These are phyloP conservation scores for Cantharis nigra DNA, from an alignment of 2,888 invertebrate genomes.

Conservation along the genomic window DNA sequence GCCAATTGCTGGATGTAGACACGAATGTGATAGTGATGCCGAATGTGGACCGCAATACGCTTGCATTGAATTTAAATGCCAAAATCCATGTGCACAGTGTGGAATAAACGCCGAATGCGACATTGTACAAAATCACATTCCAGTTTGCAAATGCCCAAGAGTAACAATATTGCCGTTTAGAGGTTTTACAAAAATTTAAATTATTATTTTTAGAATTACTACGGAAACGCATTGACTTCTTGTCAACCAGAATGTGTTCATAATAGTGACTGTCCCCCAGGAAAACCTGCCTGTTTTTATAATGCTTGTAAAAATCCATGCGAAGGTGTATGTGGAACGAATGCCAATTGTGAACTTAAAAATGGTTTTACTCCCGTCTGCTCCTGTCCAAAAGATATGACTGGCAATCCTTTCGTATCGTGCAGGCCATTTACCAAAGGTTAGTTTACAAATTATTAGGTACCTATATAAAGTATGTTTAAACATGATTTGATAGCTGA, in stretches of 20 bases:
- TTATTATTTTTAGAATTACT: constrained; percentile 65
- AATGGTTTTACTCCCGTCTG: constrained; percentile 78
- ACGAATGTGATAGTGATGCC: constrained; percentile 79
- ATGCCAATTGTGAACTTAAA: constrained; percentile 79
- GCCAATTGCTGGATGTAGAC: constrained; percentile 76
- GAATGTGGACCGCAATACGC: constrained; percentile 74
- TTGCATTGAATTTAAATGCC: constrained; percentile 77
- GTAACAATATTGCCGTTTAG: constrained; percentile 53
- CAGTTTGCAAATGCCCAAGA: constrained; percentile 79
- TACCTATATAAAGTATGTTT: neutral
- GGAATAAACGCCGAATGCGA: constrained; percentile 80
- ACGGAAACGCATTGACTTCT: constrained; percentile 75
- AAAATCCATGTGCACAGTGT: constrained; percentile 75
- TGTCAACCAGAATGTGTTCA: constrained; percentile 82
- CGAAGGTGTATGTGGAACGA: constrained; percentile 76
- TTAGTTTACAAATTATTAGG: constrained; percentile 51
- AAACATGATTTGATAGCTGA: constrained; percentile 63
- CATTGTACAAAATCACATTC: constrained; percentile 73
- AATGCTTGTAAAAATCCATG: constrained; percentile 85
- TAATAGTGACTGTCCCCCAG: constrained; percentile 77
- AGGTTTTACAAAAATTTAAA: neutral
- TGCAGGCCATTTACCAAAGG: constrained; percentile 82
- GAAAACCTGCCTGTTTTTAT: constrained; percentile 79
- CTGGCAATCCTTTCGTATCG: constrained; percentile 81
- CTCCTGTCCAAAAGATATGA: constrained; percentile 85